Evolutionary conservation across 1,140 invertebrate species (phyloP).

Genomic region (Megalopta genalis): DNA sequence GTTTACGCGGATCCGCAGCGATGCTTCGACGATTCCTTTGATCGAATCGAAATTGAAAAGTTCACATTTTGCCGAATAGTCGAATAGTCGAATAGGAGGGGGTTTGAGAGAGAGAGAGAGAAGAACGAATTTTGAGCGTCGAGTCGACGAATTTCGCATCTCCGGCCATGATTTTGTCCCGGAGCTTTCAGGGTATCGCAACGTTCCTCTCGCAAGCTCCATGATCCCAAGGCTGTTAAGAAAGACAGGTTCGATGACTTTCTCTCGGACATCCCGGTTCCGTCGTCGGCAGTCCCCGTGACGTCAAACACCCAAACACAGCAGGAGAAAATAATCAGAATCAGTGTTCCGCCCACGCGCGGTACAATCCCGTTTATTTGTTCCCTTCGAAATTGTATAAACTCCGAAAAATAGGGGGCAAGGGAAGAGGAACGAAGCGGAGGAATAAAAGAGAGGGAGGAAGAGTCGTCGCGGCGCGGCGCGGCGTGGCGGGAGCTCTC

Average conservation of each 20-base stretch:
- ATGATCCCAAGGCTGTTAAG: too few species aligned
- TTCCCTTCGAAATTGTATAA: slow-evolving; percentile 47
- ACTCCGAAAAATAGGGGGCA: background rate
- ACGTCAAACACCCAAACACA: background rate
- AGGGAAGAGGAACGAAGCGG: background rate
- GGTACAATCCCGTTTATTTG: slow-evolving; percentile 39
- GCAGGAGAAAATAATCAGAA: slow-evolving; percentile 34
- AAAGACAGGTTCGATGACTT: slow-evolving; percentile 28
- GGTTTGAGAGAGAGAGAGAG: too few species aligned
- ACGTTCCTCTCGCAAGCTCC: too few species aligned
- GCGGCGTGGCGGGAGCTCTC: background rate
- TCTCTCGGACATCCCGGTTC: background rate
- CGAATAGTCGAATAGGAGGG: too few species aligned
- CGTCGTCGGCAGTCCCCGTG: background rate
- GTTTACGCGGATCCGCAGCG: too few species aligned
- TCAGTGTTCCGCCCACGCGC: slow-evolving; percentile 30
- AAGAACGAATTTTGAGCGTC: too few species aligned
- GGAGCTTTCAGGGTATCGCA: too few species aligned
- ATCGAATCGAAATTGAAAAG: too few species aligned
- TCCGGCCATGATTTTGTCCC: too few species aligned
- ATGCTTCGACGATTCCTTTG: too few species aligned
- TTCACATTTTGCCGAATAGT: too few species aligned
- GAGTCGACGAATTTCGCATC: too few species aligned
- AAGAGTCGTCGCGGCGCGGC: background rate
- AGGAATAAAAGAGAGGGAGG: slow-evolving; percentile 16